Evolutionary conservation across 2,113 vertebrate genomes (phyloP).

Genomic region (Gavialis gangeticus): DNA sequence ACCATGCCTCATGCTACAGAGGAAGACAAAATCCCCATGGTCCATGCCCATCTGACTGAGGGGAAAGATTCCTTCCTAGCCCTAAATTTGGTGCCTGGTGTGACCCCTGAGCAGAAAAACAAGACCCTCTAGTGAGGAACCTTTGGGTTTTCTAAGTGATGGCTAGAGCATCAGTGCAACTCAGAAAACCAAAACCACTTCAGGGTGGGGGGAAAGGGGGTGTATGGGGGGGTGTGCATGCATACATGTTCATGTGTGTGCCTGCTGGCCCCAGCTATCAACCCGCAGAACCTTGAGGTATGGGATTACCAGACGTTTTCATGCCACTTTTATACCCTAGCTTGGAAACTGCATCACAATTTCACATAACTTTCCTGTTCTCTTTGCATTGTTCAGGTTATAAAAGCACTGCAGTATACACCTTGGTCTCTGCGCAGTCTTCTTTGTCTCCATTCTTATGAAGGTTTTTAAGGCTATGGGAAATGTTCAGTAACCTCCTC

Average conservation of each 20-base stretch:
- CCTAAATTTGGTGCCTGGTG: no score
- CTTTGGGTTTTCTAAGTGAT: no score
- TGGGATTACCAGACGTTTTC: no score
- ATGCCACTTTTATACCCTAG: background rate
- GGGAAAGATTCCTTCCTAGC: background rate
- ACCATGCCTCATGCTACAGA: no score
- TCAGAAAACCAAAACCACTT: no score
- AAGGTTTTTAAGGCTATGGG: background rate
- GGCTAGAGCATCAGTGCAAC: no score
- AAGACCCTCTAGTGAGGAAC: no score
- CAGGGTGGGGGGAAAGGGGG: no score
- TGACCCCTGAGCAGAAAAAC: background rate
- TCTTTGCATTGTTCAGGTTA: background rate
- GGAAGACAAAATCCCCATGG: background rate
- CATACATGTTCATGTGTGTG: no score
- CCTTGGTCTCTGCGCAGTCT: conserved; percentile 1
- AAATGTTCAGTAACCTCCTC: background rate
- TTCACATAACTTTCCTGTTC: background rate
- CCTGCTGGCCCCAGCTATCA: no score
- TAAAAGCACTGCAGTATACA: background rate
- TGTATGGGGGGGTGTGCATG: no score
- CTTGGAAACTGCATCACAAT: background rate
- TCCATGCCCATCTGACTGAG: background rate
- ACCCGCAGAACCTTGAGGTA: no score
- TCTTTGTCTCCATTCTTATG: background rate